Percentiles rank a stretch among this genome's conserved stretches.
These are phyloP conservation scores for Hartigia nigra DNA, from an alignment of 2,888 invertebrate genomes.

Conservation along the genomic window DNA sequence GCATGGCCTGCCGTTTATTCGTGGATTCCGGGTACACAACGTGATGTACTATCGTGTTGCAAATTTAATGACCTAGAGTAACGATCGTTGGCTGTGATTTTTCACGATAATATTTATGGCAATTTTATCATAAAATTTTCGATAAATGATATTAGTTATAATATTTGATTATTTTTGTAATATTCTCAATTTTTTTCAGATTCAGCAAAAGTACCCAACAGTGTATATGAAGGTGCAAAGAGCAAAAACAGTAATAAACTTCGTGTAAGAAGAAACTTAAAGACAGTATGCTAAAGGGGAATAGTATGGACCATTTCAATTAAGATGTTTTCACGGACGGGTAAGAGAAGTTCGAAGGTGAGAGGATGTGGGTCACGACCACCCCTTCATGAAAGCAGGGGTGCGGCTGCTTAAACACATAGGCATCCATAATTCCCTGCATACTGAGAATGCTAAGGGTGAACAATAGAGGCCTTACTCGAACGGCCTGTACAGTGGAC, in stretches of 20 bases:
- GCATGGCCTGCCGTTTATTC: neutral
- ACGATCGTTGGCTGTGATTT: neutral
- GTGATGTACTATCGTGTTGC: neutral
- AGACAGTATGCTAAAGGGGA: neutral
- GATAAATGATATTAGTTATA: neutral
- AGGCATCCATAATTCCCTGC: constrained; percentile 1
- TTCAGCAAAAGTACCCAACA: neutral
- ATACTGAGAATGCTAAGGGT: constrained; percentile 6
- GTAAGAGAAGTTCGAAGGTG: neutral
- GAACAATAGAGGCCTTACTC: constrained; percentile 1
- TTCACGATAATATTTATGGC: neutral
- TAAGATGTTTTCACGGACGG: neutral
- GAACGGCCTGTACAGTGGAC: constrained; percentile 1
- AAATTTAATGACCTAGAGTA: neutral
- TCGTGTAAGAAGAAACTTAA: neutral
- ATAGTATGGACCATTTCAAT: neutral
- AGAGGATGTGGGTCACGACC: neutral
- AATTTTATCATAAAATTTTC: too few species aligned
- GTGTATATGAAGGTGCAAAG: neutral
- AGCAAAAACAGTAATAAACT: neutral
- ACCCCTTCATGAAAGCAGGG: neutral
- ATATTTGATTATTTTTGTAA: neutral
- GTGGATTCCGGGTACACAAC: neutral
- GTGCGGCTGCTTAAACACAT: neutral
- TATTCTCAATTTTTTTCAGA: neutral